These are phyloP conservation scores for Drosophila carrolli DNA, from an alignment of 1,140 invertebrate genomes.

Conservation along the genomic window DNA sequence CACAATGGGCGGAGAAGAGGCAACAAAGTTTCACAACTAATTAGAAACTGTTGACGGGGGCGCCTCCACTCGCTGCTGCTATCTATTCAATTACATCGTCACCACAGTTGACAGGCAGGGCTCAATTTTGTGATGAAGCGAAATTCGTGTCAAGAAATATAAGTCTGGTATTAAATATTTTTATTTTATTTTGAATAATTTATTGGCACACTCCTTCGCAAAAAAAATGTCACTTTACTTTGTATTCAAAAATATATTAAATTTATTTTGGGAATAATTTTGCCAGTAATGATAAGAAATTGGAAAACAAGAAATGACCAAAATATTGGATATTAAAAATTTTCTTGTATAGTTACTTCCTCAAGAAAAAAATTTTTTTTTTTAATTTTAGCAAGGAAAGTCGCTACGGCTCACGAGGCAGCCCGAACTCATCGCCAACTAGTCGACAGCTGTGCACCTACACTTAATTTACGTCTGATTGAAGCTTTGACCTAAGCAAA, in stretches of 20 bases:
- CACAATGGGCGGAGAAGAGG: slow-evolving; percentile 8
- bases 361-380: no score
- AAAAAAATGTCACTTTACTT: not conserved
- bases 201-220: not conserved
- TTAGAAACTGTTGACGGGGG: slow-evolving; percentile 57
- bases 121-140: slow-evolving; percentile 6
- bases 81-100: slow-evolving; percentile 61
- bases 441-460: slow-evolving; percentile 11
- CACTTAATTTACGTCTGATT: slow-evolving; percentile 34
- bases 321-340: no score
- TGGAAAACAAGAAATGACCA: no score
- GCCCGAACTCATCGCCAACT: not conserved
- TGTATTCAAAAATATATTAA: not conserved
- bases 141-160: slow-evolving; percentile 5
- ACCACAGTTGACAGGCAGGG: slow-evolving; percentile 3
- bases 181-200: not conserved
- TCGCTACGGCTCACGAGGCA: not conserved
- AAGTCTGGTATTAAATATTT: not conserved
- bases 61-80: slow-evolving; percentile 25
- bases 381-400: no score
- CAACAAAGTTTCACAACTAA: slow-evolving; percentile 57
- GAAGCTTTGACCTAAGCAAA: slow-evolving; percentile 36
- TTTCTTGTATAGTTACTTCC: no score
- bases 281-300: no score
- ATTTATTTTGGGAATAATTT: no score